phyloP scores from a whole-genome alignment of 2,113 vertebrate genomes.

The Pionites leucogaster region DNA sequence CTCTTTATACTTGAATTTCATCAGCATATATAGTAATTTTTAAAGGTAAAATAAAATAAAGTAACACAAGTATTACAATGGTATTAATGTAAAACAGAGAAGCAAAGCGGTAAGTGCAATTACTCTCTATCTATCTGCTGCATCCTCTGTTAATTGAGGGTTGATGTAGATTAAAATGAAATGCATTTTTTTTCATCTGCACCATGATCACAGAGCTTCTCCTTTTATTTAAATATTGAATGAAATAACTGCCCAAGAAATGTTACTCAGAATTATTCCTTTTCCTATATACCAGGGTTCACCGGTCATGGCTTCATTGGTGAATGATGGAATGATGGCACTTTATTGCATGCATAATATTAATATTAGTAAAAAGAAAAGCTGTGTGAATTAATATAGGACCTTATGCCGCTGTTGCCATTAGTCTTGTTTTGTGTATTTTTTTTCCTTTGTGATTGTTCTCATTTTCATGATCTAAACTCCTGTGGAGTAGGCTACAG shows the following conservation, averaged over 20 bases:
- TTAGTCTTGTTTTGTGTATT: neutral
- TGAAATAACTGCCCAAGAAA: neutral
- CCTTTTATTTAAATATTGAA: conserved; percentile 35
- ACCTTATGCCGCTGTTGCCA: neutral
- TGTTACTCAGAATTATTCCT: neutral
- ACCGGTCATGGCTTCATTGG: neutral
- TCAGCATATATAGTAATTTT: neutral
- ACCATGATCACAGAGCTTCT: neutral
- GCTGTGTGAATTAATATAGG: neutral
- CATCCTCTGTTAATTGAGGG: neutral
- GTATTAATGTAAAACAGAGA: neutral
- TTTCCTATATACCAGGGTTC: neutral
- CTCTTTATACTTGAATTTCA: neutral
- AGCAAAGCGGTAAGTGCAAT: neutral
- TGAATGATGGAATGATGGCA: neutral
- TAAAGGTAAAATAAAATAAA: neutral
- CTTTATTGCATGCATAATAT: neutral
- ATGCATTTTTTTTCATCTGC: neutral
- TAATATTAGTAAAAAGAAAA: neutral
- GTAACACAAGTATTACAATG: neutral
- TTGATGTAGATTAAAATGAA: conserved; percentile 15
- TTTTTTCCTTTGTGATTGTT: neutral
- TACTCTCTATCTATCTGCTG: neutral
- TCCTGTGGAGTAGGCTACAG: neutral
- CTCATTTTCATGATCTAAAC: neutral